These are phyloP conservation scores for Bos javanicus DNA, from an alignment of 2,113 vertebrate species.

Conservation along the genomic window DNA sequence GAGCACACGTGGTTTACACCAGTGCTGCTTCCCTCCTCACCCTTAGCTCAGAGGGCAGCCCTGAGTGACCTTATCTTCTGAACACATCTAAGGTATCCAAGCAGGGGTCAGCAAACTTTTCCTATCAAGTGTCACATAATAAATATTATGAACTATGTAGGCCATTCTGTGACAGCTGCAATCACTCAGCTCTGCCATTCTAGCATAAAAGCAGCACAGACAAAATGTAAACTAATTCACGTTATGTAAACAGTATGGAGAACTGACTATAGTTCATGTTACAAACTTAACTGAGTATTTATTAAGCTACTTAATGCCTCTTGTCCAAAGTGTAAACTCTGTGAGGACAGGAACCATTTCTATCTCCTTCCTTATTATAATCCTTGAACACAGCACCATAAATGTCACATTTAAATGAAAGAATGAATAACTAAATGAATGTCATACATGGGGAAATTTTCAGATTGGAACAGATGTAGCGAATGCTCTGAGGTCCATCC, in stretches of 20 bases:
- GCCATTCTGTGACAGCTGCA: neutral
- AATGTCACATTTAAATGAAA: neutral
- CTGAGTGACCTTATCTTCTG: neutral
- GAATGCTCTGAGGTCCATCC: neutral
- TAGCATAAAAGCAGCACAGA: neutral
- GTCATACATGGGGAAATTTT: neutral
- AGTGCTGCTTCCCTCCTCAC: neutral
- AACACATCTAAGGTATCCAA: neutral
- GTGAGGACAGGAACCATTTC: neutral
- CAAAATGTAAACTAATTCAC: neutral
- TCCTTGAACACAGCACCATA: neutral
- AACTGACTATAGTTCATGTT: neutral
- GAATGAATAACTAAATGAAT: neutral
- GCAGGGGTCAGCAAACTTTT: neutral
- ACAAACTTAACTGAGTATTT: neutral
- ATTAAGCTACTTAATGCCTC: neutral
- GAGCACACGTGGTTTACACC: neutral
- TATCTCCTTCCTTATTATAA: neutral
- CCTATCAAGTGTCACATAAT: neutral
- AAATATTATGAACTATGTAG: neutral
- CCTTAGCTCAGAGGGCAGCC: neutral
- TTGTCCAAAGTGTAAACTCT: neutral
- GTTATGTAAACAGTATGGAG: neutral
- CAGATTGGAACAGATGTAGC: neutral
- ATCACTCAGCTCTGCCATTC: neutral